Evolutionary conservation across 2,888 invertebrate species (phyloP).

Genomic region (Hydrotaea cyrtoneurina): DNA sequence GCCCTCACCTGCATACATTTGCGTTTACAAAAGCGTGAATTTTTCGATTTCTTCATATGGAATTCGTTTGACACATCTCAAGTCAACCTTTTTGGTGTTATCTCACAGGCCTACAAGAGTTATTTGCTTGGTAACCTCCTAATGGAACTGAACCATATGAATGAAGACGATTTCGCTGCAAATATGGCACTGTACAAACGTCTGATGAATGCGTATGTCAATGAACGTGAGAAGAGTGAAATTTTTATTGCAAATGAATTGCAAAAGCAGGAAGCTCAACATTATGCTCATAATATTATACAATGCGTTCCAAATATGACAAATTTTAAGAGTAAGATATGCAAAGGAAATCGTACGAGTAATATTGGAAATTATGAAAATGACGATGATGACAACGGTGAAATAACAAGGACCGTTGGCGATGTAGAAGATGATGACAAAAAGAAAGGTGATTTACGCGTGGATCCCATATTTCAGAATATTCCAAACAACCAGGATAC

Average conservation of each 20-base stretch:
- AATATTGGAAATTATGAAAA: conserved; percentile 77
- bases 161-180: conserved; percentile 73
- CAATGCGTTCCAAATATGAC: conserved; percentile 71
- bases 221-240: conserved; percentile 76
- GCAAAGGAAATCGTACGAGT: conserved; percentile 77
- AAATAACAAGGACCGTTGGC: conserved; percentile 67
- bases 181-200: conserved; percentile 72
- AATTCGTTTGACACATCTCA: conserved; percentile 71
- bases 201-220: conserved; percentile 74
- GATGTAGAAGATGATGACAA: conserved; percentile 41
- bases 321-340: conserved; percentile 75
- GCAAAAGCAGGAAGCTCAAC: conserved; percentile 72
- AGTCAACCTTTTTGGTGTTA: conserved; percentile 74
- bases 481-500: conserved; percentile 75
- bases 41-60: conserved; percentile 74
- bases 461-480: conserved; percentile 77
- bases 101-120: conserved; percentile 76
- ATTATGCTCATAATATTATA: conserved; percentile 72
- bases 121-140: conserved; percentile 76
- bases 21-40: conserved; percentile 72
- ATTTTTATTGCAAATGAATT: conserved; percentile 73
- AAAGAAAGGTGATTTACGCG: conserved; percentile 67
- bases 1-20: conserved; percentile 74
- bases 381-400: conserved; percentile 71
- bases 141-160: conserved; percentile 75